Evolutionary conservation across 2,888 invertebrate genomes (phyloP).

Genomic region (Melinopterus prodromus): DNA sequence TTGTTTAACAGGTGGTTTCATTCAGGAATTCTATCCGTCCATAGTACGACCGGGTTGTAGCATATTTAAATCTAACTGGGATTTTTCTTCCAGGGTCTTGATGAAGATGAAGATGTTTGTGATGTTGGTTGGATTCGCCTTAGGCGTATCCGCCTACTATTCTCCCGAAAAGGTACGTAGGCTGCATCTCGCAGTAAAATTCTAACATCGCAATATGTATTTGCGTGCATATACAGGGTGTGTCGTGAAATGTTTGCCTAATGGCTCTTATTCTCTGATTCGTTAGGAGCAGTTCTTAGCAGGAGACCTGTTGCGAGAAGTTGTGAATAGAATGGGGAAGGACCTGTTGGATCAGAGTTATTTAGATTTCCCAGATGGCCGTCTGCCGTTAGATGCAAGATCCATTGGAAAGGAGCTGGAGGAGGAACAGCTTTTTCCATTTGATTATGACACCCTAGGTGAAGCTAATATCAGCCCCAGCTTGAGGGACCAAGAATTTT

Average conservation of each 20-base stretch:
- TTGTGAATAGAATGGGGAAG: slow-evolving; percentile 81
- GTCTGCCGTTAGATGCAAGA: slow-evolving; percentile 52
- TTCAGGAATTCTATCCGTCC: slow-evolving; percentile 32
- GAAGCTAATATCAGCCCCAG: slow-evolving; percentile 74
- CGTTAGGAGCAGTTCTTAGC: slow-evolving; percentile 22
- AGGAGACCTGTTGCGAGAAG: slow-evolving; percentile 70
- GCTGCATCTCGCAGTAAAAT: slow-evolving; percentile 19
- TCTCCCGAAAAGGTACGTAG: slow-evolving; percentile 56
- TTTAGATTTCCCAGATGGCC: slow-evolving; percentile 68
- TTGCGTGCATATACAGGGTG: neutral
- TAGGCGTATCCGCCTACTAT: slow-evolving; percentile 54
- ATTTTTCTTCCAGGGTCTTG: slow-evolving; percentile 34
- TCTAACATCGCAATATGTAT: slow-evolving; percentile 8
- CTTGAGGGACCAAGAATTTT: slow-evolving; percentile 85
- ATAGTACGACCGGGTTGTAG: neutral
- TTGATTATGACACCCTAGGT: slow-evolving; percentile 75
- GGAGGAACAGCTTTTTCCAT: slow-evolving; percentile 60
- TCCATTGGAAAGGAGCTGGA: slow-evolving; percentile 56
- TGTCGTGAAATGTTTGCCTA: neutral
- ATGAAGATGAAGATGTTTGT: slow-evolving; percentile 47
- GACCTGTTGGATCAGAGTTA: slow-evolving; percentile 75
- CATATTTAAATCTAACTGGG: neutral
- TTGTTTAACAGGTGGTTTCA: slow-evolving; percentile 46
- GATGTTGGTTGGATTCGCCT: slow-evolving; percentile 45
- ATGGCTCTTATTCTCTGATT: slow-evolving; percentile 17